Conservation (phyloP, 1,140 invertebrate genomes). For the Brachionus calyciflorus region DNA sequence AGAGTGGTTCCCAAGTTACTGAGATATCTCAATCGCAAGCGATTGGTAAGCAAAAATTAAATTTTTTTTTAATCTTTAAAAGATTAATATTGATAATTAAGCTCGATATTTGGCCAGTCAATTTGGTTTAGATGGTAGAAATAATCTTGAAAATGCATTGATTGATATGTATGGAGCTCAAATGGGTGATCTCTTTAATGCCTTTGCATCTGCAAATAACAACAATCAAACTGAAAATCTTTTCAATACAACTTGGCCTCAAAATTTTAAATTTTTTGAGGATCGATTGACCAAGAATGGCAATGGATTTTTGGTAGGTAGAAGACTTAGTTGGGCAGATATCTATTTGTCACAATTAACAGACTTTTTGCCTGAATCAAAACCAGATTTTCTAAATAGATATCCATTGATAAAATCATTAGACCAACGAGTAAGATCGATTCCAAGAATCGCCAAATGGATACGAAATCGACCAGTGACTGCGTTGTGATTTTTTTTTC, state of each 20-base stretch:
- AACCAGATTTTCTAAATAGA: not conserved
- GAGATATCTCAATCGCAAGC: too few species aligned
- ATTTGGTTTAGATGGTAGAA: conserved; percentile 15
- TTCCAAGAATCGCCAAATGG: conserved; percentile 31
- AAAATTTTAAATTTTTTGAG: conserved; percentile 28
- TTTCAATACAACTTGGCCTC: not conserved
- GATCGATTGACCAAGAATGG: conserved; percentile 6
- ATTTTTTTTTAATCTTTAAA: too few species aligned
- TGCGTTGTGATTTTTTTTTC: too few species aligned
- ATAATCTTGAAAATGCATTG: conserved; percentile 9
- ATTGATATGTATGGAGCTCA: conserved; percentile 32
- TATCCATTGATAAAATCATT: conserved; percentile 22
- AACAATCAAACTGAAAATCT: not conserved
- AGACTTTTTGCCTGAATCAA: not conserved
- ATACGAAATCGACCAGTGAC: conserved; percentile 25
- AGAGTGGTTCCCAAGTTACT: too few species aligned
- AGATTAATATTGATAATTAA: too few species aligned
- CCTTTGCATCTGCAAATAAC: not conserved
- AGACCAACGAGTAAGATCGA: conserved; percentile 6
- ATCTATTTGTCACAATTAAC: conserved; percentile 26
- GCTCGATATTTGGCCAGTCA: conserved; percentile 10
- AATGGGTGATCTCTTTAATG: conserved; percentile 25
- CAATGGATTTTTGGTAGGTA: conserved; percentile 18
- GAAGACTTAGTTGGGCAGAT: conserved; percentile 3
- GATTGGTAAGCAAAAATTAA: too few species aligned